Conservation (phyloP, 2,888 invertebrate species). For the Lacanobia oleracea region DNA sequence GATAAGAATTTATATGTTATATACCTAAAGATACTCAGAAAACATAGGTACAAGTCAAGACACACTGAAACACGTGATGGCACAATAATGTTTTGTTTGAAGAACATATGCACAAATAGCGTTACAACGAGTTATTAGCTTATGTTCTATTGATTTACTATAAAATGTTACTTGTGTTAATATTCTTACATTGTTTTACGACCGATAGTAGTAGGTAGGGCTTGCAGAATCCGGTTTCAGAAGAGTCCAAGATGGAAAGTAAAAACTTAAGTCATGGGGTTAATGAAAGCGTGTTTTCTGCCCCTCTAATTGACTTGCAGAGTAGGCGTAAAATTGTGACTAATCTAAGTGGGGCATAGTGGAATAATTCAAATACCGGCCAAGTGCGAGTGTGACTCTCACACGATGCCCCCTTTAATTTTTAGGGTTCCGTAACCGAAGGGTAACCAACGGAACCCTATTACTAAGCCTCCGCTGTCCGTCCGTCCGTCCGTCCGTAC, state of each 20-base stretch:
- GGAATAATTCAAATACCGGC: no score
- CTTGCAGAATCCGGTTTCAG: not conserved
- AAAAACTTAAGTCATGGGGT: not conserved
- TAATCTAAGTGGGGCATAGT: no score
- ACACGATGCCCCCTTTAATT: no score
- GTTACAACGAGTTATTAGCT: conserved; percentile 8
- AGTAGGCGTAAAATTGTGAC: no score
- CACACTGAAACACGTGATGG: not conserved
- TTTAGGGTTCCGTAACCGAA: no score
- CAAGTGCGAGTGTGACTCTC: no score
- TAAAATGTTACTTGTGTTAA: not conserved
- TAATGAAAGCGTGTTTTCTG: no score
- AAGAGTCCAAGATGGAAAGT: not conserved
- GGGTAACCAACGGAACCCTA: no score
- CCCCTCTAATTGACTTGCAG: no score
- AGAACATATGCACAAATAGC: conserved; percentile 53
- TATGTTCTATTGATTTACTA: conserved; percentile 28
- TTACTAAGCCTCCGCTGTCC: no score
- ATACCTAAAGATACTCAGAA: not conserved
- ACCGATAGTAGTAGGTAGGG: no score
- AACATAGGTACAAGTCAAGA: not conserved
- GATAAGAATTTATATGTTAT: not conserved
- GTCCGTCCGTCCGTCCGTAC: no score
- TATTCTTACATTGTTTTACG: conserved; percentile 7
- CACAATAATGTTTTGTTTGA: conserved; percentile 43